Evolutionary conservation across 2,113 vertebrate species (phyloP).

Genomic region (Actenoides hombroni): DNA sequence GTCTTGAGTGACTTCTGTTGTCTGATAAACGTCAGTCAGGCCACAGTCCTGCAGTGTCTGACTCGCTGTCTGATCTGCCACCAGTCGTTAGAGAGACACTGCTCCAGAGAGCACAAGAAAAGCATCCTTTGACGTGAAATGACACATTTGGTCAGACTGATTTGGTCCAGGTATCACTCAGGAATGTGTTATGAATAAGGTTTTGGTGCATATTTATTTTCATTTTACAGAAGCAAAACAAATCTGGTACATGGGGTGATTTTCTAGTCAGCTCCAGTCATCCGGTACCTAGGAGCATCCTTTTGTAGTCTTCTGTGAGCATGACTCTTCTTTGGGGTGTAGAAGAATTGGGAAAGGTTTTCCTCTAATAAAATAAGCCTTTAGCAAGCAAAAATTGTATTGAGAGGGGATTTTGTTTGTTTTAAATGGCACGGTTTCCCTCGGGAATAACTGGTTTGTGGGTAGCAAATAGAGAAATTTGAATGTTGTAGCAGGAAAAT

Average conservation of each 20-base stretch:
- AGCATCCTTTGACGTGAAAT: neutral
- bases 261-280: neutral
- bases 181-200: neutral
- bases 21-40: neutral
- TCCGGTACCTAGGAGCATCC: neutral
- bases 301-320: neutral
- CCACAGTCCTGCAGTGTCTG: neutral
- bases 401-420: neutral
- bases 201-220: neutral
- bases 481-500: neutral
- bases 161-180: neutral
- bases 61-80: neutral
- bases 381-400: neutral
- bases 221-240: neutral
- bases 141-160: neutral
- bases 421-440: neutral
- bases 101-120: neutral
- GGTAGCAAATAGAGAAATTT: neutral
- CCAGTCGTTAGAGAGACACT: neutral
- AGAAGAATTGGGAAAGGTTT: neutral
- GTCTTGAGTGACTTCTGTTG: neutral
- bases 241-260: fast-evolving
- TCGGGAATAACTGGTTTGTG: neutral
- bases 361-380: neutral
- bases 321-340: neutral